These are phyloP conservation scores for Ailurus styani DNA, from an alignment of 2,113 vertebrate genomes.

Conservation along the genomic window DNA sequence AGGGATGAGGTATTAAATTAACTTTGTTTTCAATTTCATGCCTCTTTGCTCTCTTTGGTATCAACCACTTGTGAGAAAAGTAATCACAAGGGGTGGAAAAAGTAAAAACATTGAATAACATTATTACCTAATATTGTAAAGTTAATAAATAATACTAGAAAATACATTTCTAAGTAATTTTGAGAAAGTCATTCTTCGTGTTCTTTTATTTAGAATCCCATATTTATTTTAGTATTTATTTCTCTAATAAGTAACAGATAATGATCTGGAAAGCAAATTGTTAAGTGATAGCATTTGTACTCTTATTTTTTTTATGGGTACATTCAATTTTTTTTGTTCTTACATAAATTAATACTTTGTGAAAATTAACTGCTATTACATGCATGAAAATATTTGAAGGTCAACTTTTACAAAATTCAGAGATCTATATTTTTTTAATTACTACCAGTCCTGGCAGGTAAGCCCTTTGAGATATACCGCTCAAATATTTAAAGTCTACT, in stretches of 20 bases:
- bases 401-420: not conserved
- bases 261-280: not conserved
- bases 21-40: slow-evolving; percentile 71
- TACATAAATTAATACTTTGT: not conserved
- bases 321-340: not conserved
- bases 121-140: slow-evolving; percentile 29
- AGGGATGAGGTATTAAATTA: slow-evolving; percentile 54
- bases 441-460: not conserved
- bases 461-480: not conserved
- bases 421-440: not conserved
- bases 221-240: not conserved
- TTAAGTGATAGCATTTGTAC: not conserved
- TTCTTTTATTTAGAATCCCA: slow-evolving; percentile 12
- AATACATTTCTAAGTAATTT: not conserved
- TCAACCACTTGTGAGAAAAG: slow-evolving; percentile 11
- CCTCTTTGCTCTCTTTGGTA: slow-evolving; percentile 36
- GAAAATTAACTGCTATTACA: not conserved
- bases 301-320: not conserved
- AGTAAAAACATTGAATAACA: slow-evolving; percentile 12
- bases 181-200: not conserved
- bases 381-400: not conserved
- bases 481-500: not conserved
- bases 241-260: not conserved
- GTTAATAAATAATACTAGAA: slow-evolving; percentile 23
- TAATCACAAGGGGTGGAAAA: not conserved